Conservation (phyloP, 1,140 invertebrate species). For the Euglossa dilemma region DNA sequence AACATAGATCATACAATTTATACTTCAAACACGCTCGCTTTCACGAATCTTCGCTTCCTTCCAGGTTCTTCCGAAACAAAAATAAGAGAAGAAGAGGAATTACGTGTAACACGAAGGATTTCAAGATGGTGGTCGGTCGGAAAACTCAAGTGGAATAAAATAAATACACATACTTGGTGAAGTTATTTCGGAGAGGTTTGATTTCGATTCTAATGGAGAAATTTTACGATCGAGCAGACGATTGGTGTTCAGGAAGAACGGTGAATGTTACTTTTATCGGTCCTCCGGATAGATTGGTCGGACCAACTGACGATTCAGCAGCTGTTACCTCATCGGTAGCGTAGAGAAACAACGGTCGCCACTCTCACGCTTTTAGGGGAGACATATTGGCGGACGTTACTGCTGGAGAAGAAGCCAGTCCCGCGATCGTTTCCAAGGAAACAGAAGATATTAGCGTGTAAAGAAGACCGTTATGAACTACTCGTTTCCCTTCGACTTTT, state of each 20-base stretch:
- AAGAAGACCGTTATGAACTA: conserved; percentile 33
- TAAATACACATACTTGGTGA: neutral
- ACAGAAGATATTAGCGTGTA: conserved; percentile 52
- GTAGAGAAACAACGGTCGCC: conserved; percentile 16
- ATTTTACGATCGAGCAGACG: conserved; percentile 4
- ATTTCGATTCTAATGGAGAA: neutral
- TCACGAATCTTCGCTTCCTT: neutral
- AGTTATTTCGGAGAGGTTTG: neutral
- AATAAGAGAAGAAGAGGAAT: neutral
- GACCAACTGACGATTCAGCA: conserved; percentile 57
- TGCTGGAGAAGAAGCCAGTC: conserved; percentile 37
- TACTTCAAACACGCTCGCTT: no score
- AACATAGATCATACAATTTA: no score
- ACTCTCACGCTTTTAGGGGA: conserved; percentile 41
- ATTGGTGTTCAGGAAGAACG: conserved; percentile 18
- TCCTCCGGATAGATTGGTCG: conserved; percentile 16
- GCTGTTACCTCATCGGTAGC: conserved; percentile 39
- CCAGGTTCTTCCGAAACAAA: neutral
- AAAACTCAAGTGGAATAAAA: neutral
- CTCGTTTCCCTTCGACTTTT: neutral
- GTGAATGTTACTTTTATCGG: conserved; percentile 36
- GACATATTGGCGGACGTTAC: conserved; percentile 53
- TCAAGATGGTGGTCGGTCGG: neutral
- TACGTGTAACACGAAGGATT: no score
- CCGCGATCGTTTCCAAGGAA: conserved; percentile 63